A percentile compares a stretch with the other conserved stretches of the same genome.
These are phyloP conservation scores for Oncorhynchus masou DNA, from an alignment of 2,113 vertebrate genomes.

Conservation along the genomic window DNA sequence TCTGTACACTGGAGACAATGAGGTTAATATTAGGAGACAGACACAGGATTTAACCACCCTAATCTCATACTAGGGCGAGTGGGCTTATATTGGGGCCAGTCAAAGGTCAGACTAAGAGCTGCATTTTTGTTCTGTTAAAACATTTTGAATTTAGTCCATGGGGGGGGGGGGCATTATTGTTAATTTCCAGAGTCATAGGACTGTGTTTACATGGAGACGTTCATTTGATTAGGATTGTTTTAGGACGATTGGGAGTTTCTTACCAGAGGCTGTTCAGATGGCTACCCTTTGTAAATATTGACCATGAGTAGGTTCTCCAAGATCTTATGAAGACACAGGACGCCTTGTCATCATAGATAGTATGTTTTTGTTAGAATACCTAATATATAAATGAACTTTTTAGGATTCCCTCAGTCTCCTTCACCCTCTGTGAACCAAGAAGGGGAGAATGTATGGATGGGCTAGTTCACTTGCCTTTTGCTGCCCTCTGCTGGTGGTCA, in stretches of 20 bases:
- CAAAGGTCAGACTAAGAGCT: conserved; percentile 38
- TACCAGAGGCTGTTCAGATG: too few species aligned
- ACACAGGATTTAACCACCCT: not conserved
- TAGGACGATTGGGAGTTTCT: too few species aligned
- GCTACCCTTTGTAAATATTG: too few species aligned
- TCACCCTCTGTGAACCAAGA: too few species aligned
- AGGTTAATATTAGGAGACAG: conserved; percentile 41
- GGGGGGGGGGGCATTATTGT: not conserved
- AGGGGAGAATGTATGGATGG: too few species aligned
- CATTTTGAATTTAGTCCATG: not conserved
- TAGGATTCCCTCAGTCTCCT: too few species aligned
- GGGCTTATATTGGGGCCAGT: conserved; percentile 10
- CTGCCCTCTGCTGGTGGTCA: conserved; percentile 59
- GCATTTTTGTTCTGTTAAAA: not conserved
- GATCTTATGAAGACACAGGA: too few species aligned
- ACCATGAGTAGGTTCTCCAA: too few species aligned
- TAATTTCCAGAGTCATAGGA: not conserved
- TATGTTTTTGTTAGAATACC: too few species aligned
- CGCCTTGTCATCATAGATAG: not conserved
- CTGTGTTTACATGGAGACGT: not conserved
- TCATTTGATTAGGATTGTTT: not conserved
- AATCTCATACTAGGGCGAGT: conserved; percentile 20
- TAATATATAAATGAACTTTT: too few species aligned
- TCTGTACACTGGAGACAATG: not conserved
- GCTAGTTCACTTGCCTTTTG: conserved; percentile 33